Conservation (phyloP, 2,113 vertebrate species). For the Hemiscyllium ocellatum region DNA sequence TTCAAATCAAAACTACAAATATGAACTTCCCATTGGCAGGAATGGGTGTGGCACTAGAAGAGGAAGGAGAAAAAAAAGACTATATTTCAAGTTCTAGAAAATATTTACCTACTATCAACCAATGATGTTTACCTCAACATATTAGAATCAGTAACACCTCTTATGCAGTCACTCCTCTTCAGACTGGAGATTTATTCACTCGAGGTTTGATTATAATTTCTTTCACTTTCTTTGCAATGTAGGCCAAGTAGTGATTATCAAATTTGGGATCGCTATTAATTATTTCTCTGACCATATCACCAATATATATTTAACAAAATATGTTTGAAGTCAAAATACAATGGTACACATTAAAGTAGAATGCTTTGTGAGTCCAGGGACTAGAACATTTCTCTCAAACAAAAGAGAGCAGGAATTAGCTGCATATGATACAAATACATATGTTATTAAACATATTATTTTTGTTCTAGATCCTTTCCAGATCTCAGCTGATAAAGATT, state of each 20-base stretch:
- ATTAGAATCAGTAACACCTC: background rate
- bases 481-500: slow-evolving; percentile 43
- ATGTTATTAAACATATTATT: background rate
- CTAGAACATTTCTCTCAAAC: background rate
- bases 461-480: slow-evolving; percentile 51
- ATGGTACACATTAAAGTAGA: background rate
- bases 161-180: background rate
- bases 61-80: background rate
- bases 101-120: background rate
- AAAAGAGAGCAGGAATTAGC: background rate
- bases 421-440: background rate
- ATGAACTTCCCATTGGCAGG: background rate
- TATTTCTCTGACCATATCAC: background rate
- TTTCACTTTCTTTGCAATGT: background rate
- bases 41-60: background rate
- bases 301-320: background rate
- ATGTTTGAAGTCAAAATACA: background rate
- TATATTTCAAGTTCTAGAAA: background rate
- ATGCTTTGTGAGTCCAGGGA: background rate
- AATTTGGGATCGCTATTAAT: background rate
- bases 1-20: background rate
- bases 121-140: background rate
- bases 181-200: background rate
- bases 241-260: background rate
- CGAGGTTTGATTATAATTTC: background rate